Evolutionary conservation across 1,140 invertebrate species (phyloP).

Genomic region (Maconellicoccus hirsutus): DNA sequence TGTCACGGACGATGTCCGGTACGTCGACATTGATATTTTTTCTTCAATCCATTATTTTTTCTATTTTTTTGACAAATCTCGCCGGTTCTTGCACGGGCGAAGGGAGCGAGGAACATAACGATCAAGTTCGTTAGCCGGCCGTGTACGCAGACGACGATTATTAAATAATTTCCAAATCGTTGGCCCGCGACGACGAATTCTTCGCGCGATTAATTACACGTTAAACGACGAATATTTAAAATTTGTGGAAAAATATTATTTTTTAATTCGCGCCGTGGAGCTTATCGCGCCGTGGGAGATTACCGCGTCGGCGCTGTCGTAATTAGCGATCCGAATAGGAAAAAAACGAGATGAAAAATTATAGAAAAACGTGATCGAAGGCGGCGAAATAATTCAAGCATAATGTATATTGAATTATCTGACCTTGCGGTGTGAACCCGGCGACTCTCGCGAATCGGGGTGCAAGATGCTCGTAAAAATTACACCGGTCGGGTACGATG

Average conservation of each 20-base stretch:
- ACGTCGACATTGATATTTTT: slow-evolving; percentile 36
- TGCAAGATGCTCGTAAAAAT: too few relatives aligned
- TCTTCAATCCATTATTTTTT: not conserved
- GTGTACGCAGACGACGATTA: not conserved
- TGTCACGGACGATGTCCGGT: slow-evolving; percentile 88
- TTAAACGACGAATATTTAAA: not conserved
- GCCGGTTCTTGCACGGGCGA: not conserved
- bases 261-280: not conserved
- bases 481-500: not conserved
- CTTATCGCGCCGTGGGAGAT: too few relatives aligned
- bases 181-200: not conserved
- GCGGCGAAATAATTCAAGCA: not conserved
- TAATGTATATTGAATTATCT: not conserved
- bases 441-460: not conserved
- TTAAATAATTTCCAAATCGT: not conserved
- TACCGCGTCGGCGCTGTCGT: too few relatives aligned
- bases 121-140: not conserved
- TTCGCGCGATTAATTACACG: not conserved
- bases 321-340: too few relatives aligned
- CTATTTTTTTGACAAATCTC: not conserved
- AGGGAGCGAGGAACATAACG: not conserved
- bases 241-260: not conserved
- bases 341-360: not conserved
- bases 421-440: slow-evolving; percentile 2
- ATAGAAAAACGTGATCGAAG: not conserved